Conservation (phyloP, 2,888 invertebrate genomes). For the Venusia cambrica region DNA sequence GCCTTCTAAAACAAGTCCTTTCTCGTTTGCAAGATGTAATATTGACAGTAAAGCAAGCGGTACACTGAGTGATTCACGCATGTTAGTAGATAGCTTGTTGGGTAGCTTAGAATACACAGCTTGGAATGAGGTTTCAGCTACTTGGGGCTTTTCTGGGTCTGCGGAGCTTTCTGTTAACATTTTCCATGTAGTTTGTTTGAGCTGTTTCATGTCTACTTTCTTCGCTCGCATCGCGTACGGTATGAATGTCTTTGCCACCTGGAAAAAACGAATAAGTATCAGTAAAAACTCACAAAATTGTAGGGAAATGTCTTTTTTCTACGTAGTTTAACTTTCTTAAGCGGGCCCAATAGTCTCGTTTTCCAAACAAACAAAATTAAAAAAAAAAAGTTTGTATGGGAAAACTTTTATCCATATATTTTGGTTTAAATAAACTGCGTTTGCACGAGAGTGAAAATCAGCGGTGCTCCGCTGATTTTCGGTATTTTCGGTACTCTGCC, state of each 20-base stretch:
- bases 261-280: too few species aligned
- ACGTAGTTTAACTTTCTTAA: too few species aligned
- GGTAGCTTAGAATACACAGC: constrained; percentile 82
- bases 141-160: constrained; percentile 51
- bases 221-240: constrained; percentile 92
- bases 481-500: too few species aligned
- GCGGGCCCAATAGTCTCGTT: too few species aligned
- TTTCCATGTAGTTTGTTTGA: constrained; percentile 89
- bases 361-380: too few species aligned
- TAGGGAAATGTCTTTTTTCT: too few species aligned
- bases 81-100: constrained; percentile 76
- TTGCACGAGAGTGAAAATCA: too few species aligned
- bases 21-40: constrained; percentile 92
- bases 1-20: constrained; percentile 80
- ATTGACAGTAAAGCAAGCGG: constrained; percentile 90
- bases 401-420: too few species aligned
- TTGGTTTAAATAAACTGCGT: too few species aligned
- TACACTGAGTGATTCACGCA: constrained; percentile 87
- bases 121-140: constrained; percentile 75
- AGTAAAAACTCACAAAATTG: too few species aligned
- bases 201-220: constrained; percentile 91
- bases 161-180: constrained; percentile 70
- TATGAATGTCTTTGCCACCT: constrained; percentile 87
- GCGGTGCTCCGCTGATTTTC: too few species aligned
- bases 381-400: too few species aligned